Percentiles rank a stretch among this genome's conserved stretches.
phyloP scores from a whole-genome alignment of 2,888 invertebrate genomes.

The Amphipyra berbera region DNA sequence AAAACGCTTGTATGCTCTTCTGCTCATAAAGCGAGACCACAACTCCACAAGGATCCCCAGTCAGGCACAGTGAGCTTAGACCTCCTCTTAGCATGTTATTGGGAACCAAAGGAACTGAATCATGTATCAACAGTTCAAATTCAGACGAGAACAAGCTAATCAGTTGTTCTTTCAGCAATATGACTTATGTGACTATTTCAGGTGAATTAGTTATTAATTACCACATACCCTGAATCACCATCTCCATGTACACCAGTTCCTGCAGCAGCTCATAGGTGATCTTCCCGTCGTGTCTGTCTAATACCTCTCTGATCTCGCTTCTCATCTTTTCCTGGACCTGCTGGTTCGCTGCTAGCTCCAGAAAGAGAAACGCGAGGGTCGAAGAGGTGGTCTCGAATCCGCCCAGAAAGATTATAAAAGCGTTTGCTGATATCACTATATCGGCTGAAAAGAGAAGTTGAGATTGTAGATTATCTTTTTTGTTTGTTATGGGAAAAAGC shows the following conservation, averaged over 20 bases:
- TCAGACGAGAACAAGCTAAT: too few relatives aligned
- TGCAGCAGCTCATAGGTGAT: slow-evolving; percentile 87
- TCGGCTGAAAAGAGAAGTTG: slow-evolving; percentile 77
- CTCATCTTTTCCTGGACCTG: slow-evolving; percentile 87
- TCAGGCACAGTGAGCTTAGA: too few relatives aligned
- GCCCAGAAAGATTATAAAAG: slow-evolving; percentile 90
- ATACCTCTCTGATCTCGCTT: slow-evolving; percentile 80
- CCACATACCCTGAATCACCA: slow-evolving; percentile 88
- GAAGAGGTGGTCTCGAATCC: slow-evolving; percentile 91
- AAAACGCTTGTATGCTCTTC: too few relatives aligned
- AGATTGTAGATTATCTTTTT: neutral
- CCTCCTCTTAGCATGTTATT: too few relatives aligned
- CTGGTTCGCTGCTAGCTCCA: slow-evolving; percentile 88
- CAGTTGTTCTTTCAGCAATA: too few relatives aligned
- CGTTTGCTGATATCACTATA: slow-evolving; percentile 89
- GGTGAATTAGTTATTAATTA: neutral
- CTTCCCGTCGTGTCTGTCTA: slow-evolving; percentile 74
- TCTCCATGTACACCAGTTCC: slow-evolving; percentile 89
- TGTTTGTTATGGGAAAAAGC: too few relatives aligned
- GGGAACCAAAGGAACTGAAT: too few relatives aligned
- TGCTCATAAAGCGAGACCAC: too few relatives aligned
- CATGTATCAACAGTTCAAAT: too few relatives aligned
- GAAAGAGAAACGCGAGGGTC: slow-evolving; percentile 88
- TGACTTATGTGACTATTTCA: too few relatives aligned
- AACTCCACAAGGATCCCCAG: too few relatives aligned